These are phyloP conservation scores for Junco hyemalis DNA, from an alignment of 2,113 vertebrate species.

Conservation along the genomic window DNA sequence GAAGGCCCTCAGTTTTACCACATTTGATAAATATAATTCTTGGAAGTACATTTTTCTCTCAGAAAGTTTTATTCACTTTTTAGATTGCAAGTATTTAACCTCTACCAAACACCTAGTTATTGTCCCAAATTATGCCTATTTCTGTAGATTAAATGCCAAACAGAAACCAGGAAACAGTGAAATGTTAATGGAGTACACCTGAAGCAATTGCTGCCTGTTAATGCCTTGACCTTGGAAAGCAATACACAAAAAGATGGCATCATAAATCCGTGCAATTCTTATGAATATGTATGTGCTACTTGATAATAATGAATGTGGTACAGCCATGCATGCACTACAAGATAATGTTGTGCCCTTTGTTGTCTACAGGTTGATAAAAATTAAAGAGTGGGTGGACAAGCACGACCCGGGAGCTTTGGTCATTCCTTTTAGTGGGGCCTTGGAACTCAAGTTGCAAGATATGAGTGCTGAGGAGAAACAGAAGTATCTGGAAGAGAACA, in stretches of 20 bases:
- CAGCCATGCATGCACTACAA: slow-evolving; percentile 86
- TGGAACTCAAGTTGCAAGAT: slow-evolving; percentile 95
- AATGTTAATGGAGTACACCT: slow-evolving; percentile 81
- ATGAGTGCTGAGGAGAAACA: slow-evolving; percentile 86
- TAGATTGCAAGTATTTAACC: slow-evolving; percentile 40
- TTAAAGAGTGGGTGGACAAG: slow-evolving; percentile 99
- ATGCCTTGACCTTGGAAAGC: slow-evolving; percentile 83
- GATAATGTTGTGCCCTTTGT: slow-evolving; percentile 85
- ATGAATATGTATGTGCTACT: slow-evolving; percentile 88
- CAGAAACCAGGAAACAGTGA: slow-evolving; percentile 73
- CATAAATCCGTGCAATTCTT: slow-evolving; percentile 83
- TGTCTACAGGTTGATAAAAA: slow-evolving; percentile 95
- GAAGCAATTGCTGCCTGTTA: slow-evolving; percentile 80
- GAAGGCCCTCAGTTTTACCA: neutral
- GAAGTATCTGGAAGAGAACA: slow-evolving; percentile 92
- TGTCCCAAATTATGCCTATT: slow-evolving; percentile 66
- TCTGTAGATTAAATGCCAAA: slow-evolving; percentile 65
- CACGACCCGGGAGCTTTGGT: slow-evolving; percentile 94
- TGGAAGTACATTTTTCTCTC: neutral
- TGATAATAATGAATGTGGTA: slow-evolving; percentile 86
- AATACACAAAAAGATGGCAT: slow-evolving; percentile 85
- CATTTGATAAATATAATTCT: neutral
- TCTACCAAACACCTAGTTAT: slow-evolving; percentile 45
- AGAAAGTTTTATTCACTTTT: slow-evolving; percentile 46
- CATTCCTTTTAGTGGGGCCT: slow-evolving; percentile 94